Conservation (phyloP, 30 jellyfish, hydroid and myxozoan species). For the Chrysaora quinquecirrha region DNA sequence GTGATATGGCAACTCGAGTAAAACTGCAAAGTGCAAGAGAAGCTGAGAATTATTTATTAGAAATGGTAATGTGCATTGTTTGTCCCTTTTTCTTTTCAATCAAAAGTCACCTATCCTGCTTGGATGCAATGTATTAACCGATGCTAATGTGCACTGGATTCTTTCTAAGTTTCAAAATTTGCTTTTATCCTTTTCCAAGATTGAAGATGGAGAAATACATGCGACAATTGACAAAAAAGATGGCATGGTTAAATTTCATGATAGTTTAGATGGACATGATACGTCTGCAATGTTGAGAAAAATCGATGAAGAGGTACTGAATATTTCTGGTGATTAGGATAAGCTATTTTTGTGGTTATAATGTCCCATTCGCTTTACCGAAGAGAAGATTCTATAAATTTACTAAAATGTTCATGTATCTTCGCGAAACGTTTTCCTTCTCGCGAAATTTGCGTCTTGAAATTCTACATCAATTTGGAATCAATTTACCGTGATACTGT, state of each 20-base stretch:
- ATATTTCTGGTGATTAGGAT: not conserved
- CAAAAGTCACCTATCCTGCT: too few relatives aligned
- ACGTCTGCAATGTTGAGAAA: conserved; percentile 71
- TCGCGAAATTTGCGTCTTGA: too few relatives aligned
- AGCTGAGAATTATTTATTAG: conserved; percentile 86
- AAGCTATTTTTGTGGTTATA: too few relatives aligned
- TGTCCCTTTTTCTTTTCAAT: too few relatives aligned
- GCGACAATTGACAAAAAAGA: conserved; percentile 93
- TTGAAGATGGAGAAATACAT: conserved; percentile 95
- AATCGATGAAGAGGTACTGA: conserved; percentile 79
- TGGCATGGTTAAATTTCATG: conserved; percentile 94
- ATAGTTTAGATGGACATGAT: conserved; percentile 75
- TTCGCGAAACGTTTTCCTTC: too few relatives aligned
- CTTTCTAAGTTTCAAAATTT: not conserved
- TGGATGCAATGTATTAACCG: too few relatives aligned
- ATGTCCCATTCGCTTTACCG: too few relatives aligned
- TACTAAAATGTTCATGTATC: too few relatives aligned
- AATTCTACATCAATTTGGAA: too few relatives aligned
- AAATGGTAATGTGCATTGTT: conserved; percentile 94
- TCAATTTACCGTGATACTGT: not conserved
- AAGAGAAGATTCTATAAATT: too few relatives aligned
- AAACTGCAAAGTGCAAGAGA: conserved; percentile 78
- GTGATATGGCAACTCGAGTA: conserved; percentile 96
- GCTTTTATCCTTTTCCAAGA: conserved; percentile 26
- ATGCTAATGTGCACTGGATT: too few relatives aligned